Percentiles rank a stretch among this genome's conserved stretches.
Evolutionary conservation across 2,888 invertebrate genomes (phyloP).

Genomic region (Oscheius sp.): DNA sequence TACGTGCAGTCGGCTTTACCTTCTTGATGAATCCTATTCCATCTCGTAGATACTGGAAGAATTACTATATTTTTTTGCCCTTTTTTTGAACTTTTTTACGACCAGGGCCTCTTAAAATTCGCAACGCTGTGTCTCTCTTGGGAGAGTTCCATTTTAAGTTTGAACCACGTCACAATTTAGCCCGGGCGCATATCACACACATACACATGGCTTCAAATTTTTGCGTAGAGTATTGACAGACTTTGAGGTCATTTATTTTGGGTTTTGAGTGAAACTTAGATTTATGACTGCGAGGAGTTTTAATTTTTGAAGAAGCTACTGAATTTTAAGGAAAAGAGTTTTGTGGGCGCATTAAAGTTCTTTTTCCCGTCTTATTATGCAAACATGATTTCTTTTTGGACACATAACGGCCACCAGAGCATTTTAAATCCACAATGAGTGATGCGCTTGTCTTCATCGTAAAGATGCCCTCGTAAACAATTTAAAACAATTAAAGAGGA

Average conservation of each 20-base stretch:
- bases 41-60: slow-evolving; percentile 30
- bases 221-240: slow-evolving; percentile 1
- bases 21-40: slow-evolving; percentile 23
- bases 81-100: slow-evolving; percentile 32
- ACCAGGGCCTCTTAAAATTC: neutral
- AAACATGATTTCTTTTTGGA: slow-evolving; percentile 13
- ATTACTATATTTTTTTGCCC: neutral
- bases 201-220: neutral
- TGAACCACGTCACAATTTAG: slow-evolving; percentile 32
- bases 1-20: slow-evolving; percentile 21
- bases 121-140: slow-evolving; percentile 22
- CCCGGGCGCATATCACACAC: slow-evolving; percentile 21
- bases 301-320: too few species aligned
- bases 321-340: too few species aligned
- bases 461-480: slow-evolving; percentile 5
- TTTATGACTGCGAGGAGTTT: too few species aligned
- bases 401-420: neutral
- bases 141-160: slow-evolving; percentile 37
- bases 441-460: neutral
- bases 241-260: slow-evolving; percentile 21
- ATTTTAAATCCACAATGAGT: slow-evolving; percentile 1
- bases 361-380: neutral
- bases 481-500: neutral
- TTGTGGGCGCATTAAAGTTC: too few species aligned
- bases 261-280: slow-evolving; percentile 14